Base-by-base conservation (phyloP, 1,140 invertebrate species). In the Galleria mellonella region DNA sequence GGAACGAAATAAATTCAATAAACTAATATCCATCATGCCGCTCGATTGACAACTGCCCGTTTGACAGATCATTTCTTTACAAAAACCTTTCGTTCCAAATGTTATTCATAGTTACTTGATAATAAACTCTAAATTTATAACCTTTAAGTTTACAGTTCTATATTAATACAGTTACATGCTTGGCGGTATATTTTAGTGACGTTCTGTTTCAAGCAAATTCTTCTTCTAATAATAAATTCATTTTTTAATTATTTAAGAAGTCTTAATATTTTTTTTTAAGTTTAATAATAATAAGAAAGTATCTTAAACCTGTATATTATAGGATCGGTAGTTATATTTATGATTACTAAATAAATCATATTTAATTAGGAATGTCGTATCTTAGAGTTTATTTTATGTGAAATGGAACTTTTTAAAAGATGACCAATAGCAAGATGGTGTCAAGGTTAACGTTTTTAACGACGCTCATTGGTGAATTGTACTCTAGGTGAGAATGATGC, bases 11-110 rank as follows among this genome's bases (percentile, higher is more conserved):
- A 40, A 51, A 60, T 17, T 32, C 41, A 40, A 17, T 32, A 27
- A 30, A 37, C 45, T 6, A 44, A 47, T 37, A 47, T 37, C 50
- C 57, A 64, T 55, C 28, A 11, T 50, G 41, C 29, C 47, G 32
- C 44, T 36, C 32, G 29, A 15, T 64, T 66, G 6, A 3, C 17
- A 23, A 23, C 17, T 23, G 17, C 17, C 2, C 2, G 17, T 15
- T 27, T 39, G 32, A 39, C 35, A 41, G 13, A 40, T 41, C 6
- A 15, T 37, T 33, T 17, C 38, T 23, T 23, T 23, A 23, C 2
- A 23, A 3, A 3, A 23, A 23, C 17, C 17, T 3, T 3, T 23
- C 2, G 17, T 23, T 23, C 2, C 6, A 23, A 23, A 6, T 23
- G 2, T 23, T 6, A 23, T 3, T 2, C 6, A 23, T 23, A 23